phyloP scores from a whole-genome alignment of 2,113 vertebrate genomes.

The Dromiciops gliroides region DNA sequence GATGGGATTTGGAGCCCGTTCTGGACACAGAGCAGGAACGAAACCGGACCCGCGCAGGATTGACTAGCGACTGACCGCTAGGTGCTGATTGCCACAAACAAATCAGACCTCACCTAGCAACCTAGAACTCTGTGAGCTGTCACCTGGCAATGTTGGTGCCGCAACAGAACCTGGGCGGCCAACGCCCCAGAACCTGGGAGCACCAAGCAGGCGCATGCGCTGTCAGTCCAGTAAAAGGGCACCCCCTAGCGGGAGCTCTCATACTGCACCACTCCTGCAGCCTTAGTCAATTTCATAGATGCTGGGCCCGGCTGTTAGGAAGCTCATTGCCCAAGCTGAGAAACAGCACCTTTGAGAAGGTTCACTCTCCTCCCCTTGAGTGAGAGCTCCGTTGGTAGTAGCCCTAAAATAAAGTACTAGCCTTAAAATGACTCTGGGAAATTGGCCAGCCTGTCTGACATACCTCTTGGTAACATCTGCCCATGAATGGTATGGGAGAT shows the following conservation, averaged over 20 bases:
- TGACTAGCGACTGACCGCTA: neutral
- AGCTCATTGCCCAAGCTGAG: no score
- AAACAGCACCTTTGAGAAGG: no score
- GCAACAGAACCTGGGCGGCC: neutral
- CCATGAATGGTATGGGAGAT: no score
- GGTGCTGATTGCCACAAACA: neutral
- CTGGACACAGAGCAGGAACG: neutral
- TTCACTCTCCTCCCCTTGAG: no score
- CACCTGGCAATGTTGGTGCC: neutral
- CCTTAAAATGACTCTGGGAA: no score
- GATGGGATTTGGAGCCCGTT: no score
- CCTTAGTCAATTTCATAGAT: neutral
- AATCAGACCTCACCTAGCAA: neutral
- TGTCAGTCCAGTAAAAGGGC: neutral
- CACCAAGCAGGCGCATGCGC: neutral
- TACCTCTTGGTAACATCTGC: no score
- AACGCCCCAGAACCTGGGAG: neutral
- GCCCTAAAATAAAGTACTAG: no score
- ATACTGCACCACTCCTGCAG: neutral
- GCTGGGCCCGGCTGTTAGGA: no score
- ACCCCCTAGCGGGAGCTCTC: no score
- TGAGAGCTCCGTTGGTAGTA: no score
- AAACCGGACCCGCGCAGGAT: fast-evolving
- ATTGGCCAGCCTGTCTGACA: no score
- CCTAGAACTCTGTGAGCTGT: neutral